phyloP scores from a whole-genome alignment of 2,888 invertebrate genomes.

The Nineta flava region DNA sequence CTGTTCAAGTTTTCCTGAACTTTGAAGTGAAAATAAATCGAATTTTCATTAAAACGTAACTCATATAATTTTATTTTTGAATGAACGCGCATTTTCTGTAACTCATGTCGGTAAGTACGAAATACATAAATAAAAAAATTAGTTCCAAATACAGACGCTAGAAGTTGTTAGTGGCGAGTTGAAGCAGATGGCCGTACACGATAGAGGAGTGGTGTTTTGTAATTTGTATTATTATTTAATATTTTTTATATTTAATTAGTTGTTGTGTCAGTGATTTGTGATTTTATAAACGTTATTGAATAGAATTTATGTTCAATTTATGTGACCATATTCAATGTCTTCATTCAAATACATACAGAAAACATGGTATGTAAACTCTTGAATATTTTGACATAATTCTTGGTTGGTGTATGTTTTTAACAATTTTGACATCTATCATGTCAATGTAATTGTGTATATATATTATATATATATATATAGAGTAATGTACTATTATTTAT shows the following conservation, averaged over 20 bases:
- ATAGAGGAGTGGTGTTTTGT: slow-evolving; percentile 2
- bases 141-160: not conserved
- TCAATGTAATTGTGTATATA: not conserved
- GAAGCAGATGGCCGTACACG: slow-evolving; percentile 2
- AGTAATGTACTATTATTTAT: too few relatives aligned
- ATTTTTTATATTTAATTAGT: slow-evolving; percentile 1
- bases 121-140: not conserved
- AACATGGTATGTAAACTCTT: not conserved
- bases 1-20: too few relatives aligned
- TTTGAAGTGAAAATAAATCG: too few relatives aligned
- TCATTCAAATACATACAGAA: not conserved
- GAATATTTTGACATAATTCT: not conserved
- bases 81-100: too few relatives aligned
- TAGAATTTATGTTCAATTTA: not conserved
- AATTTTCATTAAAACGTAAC: too few relatives aligned
- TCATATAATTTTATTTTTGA: too few relatives aligned
- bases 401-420: not conserved
- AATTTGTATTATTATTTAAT: slow-evolving; percentile 3
- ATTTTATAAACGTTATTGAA: not conserved
- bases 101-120: not conserved
- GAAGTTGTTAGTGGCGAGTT: not conserved
- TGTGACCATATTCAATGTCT: not conserved
- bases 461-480: too few relatives aligned
- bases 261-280: not conserved
- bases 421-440: not conserved